Percentiles rank a stretch among this genome's conserved stretches.
Evolutionary conservation across 2,797 vertebrate genomes (phyloP).

Genomic region (Dryobates pubescens): DNA sequence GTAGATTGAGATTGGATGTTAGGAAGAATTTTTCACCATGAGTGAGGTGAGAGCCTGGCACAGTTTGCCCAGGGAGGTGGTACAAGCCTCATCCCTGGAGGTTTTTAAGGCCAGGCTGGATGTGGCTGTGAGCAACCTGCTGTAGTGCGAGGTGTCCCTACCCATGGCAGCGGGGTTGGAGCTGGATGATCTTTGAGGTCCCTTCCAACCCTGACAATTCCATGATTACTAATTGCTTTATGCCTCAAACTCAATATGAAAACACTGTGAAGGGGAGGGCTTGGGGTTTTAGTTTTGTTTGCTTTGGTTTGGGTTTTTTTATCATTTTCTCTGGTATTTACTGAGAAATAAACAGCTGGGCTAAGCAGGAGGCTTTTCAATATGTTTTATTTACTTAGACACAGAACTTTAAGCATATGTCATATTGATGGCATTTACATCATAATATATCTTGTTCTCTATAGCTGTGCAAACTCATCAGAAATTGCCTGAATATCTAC

Average conservation of each 20-base stretch:
- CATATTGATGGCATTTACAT: constrained; percentile 80
- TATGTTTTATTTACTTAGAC: constrained; percentile 80
- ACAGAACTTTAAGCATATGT: constrained; percentile 79
- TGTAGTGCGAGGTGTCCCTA: too few species aligned
- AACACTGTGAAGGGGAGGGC: constrained; percentile 30
- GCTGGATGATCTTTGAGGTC: too few species aligned
- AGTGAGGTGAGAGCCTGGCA: too few species aligned
- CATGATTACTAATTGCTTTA: constrained; percentile 32
- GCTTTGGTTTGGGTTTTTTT: neutral
- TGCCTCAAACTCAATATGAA: constrained; percentile 61
- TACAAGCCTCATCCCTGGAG: too few species aligned
- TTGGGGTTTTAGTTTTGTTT: too few species aligned
- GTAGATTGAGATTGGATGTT: too few species aligned
- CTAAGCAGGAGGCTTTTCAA: constrained; percentile 75
- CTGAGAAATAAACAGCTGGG: constrained; percentile 79
- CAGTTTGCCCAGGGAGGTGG: too few species aligned
- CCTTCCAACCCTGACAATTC: too few species aligned
- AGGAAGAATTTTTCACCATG: too few species aligned
- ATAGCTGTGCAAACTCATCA: constrained; percentile 77
- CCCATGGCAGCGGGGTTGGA: too few species aligned
- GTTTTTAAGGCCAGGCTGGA: too few species aligned
- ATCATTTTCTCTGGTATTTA: constrained; percentile 53
- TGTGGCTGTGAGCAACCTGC: too few species aligned
- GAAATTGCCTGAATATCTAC: constrained; percentile 71
- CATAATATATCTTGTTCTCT: constrained; percentile 80